These are phyloP conservation scores for Pocota personata DNA, from an alignment of 2,888 invertebrate genomes.

Conservation along the genomic window DNA sequence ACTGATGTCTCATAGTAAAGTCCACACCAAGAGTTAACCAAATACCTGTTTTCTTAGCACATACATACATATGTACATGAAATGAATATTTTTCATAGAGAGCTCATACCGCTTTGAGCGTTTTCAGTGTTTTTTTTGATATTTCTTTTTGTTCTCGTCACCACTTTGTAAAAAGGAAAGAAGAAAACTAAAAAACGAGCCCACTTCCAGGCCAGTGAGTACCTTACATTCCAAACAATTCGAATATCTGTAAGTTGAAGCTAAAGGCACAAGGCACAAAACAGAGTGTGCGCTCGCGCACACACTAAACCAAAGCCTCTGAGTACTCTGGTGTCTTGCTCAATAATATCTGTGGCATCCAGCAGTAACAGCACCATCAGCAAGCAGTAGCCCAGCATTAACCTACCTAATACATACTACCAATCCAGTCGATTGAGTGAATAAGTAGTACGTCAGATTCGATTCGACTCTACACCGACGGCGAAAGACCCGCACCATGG, in stretches of 20 bases:
- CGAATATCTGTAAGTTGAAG: slow-evolving; percentile 61
- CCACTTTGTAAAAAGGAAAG: slow-evolving; percentile 36
- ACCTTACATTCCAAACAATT: slow-evolving; percentile 73
- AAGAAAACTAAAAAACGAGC: slow-evolving; percentile 53
- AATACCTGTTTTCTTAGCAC: slow-evolving; percentile 68
- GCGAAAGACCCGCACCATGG: slow-evolving; percentile 39
- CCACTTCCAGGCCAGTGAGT: slow-evolving; percentile 70
- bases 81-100: slow-evolving; percentile 68
- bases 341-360: slow-evolving; percentile 62
- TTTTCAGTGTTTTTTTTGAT: slow-evolving; percentile 49
- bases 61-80: slow-evolving; percentile 24
- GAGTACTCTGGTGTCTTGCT: slow-evolving; percentile 54
- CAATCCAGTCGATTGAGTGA: slow-evolving; percentile 63
- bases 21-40: slow-evolving; percentile 46
- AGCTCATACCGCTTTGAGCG: slow-evolving; percentile 66
- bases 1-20: slow-evolving; percentile 52
- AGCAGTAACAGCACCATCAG: slow-evolving; percentile 24
- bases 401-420: slow-evolving; percentile 56
- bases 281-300: slow-evolving; percentile 54
- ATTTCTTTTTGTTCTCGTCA: slow-evolving; percentile 58
- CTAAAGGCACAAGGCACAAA: slow-evolving; percentile 37
- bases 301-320: slow-evolving; percentile 48
- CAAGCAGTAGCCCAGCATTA: slow-evolving; percentile 42
- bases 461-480: slow-evolving; percentile 59
- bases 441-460: slow-evolving; percentile 69